Conservation (phyloP, 2,888 invertebrate species). For the Agrochola litura region DNA sequence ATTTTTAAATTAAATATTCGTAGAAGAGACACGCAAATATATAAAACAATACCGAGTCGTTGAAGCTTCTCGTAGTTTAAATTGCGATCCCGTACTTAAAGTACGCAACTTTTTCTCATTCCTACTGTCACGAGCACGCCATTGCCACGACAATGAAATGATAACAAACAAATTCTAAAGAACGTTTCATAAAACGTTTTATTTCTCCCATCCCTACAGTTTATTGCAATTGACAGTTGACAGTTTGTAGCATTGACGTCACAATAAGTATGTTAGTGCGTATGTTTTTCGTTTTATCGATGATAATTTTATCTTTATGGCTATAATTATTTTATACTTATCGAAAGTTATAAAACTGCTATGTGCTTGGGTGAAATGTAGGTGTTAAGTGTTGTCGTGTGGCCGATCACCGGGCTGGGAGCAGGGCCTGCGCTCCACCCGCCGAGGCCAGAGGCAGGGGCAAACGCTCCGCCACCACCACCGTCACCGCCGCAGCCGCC, state of each 20-base stretch:
- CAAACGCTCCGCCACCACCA: no score
- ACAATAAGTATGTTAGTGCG: neutral
- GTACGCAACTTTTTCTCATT: constrained; percentile 46
- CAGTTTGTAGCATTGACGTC: constrained; percentile 12
- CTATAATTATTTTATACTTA: neutral
- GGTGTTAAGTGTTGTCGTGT: neutral
- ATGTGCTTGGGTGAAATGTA: neutral
- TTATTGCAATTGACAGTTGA: constrained; percentile 39
- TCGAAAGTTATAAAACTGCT: neutral
- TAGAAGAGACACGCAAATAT: neutral
- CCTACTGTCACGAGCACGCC: constrained; percentile 53
- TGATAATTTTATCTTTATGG: neutral
- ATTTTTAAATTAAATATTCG: neutral
- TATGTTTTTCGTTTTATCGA: neutral
- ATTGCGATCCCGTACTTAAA: constrained; percentile 29
- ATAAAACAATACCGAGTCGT: constrained; percentile 3
- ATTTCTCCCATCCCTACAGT: constrained; percentile 11
- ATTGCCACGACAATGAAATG: constrained; percentile 36
- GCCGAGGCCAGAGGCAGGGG: no score
- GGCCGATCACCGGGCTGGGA: no score
- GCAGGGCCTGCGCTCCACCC: no score
- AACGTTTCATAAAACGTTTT: constrained; percentile 14
- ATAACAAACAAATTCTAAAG: constrained; percentile 28
- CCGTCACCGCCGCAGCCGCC: no score
- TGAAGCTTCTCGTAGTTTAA: constrained; percentile 27